Base-by-base conservation (phyloP, 2,113 vertebrate species). In the Ahaetulla prasina region DNA sequence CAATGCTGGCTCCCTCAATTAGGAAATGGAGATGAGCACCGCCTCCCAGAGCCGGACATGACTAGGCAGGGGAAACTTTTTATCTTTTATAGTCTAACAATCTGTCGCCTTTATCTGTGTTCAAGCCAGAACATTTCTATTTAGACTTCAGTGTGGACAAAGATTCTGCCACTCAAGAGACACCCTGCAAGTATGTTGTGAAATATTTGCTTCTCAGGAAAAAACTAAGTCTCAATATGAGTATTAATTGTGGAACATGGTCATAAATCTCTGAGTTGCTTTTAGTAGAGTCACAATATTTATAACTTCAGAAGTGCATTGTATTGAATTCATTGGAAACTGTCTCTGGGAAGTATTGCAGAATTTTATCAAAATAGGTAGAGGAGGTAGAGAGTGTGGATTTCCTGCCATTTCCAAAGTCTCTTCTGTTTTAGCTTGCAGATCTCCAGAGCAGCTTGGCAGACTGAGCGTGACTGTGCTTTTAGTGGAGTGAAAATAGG, bases 31-130 rank as follows among this genome's bases (percentile, higher is more conserved):
- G 30, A 35, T 68, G 63, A 68, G 30, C 14, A 35, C 12, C 0
- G 0, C 2, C 30, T 14, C 30, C 30, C 6, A 16, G 11, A n/a
- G 12, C n/a, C 12, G 6, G 30, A 18, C 27, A 60, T 0, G 1
- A 60, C 27, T 60, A 25, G 23, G 60, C 60, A n/a, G 60, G 30
- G 60, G 4, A 68, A 68, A n/a, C 4, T 12, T 63, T 63, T 68
- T 68, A n/a, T 14, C 30, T 5, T 68, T 16, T 35, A 35, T 7
- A 68, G 27, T 63, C 20, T 87, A 52, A 52, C 52, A 43, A 52
- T 68, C 47, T 68, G 12, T 68, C 10, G 2, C 14, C 3, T 43
- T 74, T 74, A 88, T 16, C 8, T 12, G 8, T 43, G n/a, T 53
- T 53, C n/a, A 39, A 53, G 47, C 30, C 27, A 52, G 30, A 63